phyloP scores from a whole-genome alignment of 2,888 invertebrate species.

The Nephrotoma flavescens region DNA sequence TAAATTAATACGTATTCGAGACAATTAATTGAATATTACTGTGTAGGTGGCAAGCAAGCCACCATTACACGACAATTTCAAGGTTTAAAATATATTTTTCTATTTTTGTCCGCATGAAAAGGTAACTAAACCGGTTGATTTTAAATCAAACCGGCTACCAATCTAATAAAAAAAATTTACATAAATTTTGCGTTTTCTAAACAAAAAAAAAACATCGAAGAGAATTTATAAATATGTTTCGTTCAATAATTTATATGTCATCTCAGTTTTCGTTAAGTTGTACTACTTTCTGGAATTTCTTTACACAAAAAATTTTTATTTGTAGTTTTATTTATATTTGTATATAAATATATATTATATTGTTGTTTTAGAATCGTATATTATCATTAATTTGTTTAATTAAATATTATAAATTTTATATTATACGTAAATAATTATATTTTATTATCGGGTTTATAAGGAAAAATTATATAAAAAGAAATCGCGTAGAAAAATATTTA shows the following conservation, averaged over 20 bases:
- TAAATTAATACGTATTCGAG: no score
- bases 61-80: background rate
- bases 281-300: background rate
- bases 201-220: background rate
- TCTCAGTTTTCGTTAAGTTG: background rate
- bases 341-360: background rate
- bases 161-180: background rate
- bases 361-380: background rate
- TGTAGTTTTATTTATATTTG: background rate
- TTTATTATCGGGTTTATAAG: background rate
- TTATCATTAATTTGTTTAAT: background rate
- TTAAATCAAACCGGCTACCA: background rate
- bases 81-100: background rate
- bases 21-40: background rate
- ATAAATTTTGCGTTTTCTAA: background rate
- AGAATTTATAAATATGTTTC: background rate
- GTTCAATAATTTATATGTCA: background rate
- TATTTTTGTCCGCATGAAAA: background rate
- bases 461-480: background rate
- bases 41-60: background rate
- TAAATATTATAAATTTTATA: background rate
- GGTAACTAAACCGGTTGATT: background rate
- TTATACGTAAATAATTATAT: background rate
- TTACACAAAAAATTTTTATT: background rate
- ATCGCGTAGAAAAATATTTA: background rate